Evolutionary conservation across 2,113 vertebrate species (phyloP), one percentile per base, ranked within the genome.

Genomic region (Gobius niger): DNA sequence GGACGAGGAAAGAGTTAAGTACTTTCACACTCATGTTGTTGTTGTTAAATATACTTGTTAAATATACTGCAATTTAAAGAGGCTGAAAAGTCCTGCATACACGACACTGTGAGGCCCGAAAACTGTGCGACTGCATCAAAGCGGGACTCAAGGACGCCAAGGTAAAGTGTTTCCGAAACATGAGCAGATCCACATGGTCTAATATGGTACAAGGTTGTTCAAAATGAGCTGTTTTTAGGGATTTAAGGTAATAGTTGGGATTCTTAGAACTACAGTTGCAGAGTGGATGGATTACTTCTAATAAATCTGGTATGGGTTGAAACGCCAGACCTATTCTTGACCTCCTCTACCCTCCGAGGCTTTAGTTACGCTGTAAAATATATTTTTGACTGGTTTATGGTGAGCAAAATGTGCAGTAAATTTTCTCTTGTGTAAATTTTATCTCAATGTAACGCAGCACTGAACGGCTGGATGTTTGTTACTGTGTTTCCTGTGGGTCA

Each of bases 51-150:
- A 34, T 34, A 34, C 24, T 34, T 34, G 78, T 88, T 89, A 82
- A 90, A 89, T 77, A 85, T 88, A 80, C 74, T 75, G 85, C 10
- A 50, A 67, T 68, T 75, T 75, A 85, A 86, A 82, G 77, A 67
- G 74, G 78, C 73, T 64, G 70, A 85, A 80, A 41, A 83, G 79
- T 82, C 78, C 72, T 47, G 57, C 78, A 74, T 81, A 83, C 83
- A 87, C 84, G 84, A 72, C 82, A 64, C 68, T 76, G 85, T 85
- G 54, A 70, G 75, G 47, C 75, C 54, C 65, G 61, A 65, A 34
- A 34, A 4, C 24, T 4, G 24, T 34, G 24, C 4, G 19, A 7
- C 41, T 42, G 67, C 77, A 69, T 86, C 86, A 86, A 86, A 86
- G 85, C 64, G 68, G 54, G 44, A 1, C 51, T 73, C 76, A 75